A percentile compares a stretch with the other conserved stretches of the same genome.
Conservation (phyloP, 2,888 invertebrate species). For the Phragmatobia fuliginosa region DNA sequence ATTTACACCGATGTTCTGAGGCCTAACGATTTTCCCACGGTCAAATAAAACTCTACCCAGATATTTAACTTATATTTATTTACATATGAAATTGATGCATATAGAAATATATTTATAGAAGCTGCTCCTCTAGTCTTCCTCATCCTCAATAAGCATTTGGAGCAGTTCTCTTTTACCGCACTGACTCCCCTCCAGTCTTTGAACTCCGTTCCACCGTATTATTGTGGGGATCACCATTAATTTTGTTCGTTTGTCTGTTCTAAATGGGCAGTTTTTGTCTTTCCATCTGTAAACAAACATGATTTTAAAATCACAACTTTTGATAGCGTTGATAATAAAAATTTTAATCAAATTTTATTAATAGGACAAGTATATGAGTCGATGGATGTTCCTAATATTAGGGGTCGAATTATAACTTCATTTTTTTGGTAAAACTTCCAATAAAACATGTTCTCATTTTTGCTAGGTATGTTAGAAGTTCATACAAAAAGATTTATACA, state of each 20-base stretch:
- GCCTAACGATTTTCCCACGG: background rate
- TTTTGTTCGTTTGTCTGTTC: conserved; percentile 90
- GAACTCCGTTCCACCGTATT: conserved; percentile 91
- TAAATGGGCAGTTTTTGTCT: conserved; percentile 92
- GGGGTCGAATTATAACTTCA: too few species aligned
- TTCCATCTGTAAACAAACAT: conserved; percentile 90
- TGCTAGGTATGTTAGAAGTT: too few species aligned
- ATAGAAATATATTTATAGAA: background rate
- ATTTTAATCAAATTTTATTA: too few species aligned
- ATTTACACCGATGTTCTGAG: too few species aligned
- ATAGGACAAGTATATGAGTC: too few species aligned
- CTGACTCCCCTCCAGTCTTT: conserved; percentile 92
- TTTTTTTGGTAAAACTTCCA: too few species aligned
- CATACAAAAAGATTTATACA: background rate
- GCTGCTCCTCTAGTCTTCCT: conserved; percentile 71
- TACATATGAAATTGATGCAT: conserved; percentile 8
- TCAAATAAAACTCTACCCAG: background rate
- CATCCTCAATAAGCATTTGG: conserved; percentile 92
- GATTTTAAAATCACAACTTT: background rate
- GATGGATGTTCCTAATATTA: too few species aligned
- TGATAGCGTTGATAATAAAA: too few species aligned
- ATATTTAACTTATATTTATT: conserved; percentile 18
- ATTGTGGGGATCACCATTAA: conserved; percentile 94
- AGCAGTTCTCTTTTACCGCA: conserved; percentile 91
- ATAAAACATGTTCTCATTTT: too few species aligned